These are phyloP conservation scores for Empidonax traillii DNA, from an alignment of 2,113 vertebrate species.

Conservation along the genomic window DNA sequence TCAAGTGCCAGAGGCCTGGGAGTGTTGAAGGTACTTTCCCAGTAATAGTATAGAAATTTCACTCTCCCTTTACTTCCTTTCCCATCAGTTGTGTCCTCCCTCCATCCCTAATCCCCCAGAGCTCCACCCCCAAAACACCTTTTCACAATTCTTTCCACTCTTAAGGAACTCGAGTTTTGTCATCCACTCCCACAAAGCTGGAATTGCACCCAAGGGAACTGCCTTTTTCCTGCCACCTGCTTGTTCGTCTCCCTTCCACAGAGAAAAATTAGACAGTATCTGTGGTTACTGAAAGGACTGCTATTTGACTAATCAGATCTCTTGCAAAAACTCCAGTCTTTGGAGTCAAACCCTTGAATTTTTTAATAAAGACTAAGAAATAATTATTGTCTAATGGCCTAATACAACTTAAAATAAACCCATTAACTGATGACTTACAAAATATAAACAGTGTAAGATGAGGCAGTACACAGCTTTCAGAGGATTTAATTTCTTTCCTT, in stretches of 20 bases:
- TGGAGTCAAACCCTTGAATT: neutral
- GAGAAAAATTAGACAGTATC: neutral
- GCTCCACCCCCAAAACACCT: neutral
- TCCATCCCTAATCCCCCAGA: fast-evolving
- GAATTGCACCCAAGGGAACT: neutral
- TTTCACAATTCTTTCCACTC: neutral
- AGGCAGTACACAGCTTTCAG: neutral
- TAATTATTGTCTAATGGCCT: neutral
- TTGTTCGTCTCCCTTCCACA: neutral
- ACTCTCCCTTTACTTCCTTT: neutral
- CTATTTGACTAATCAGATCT: neutral
- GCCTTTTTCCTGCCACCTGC: neutral
- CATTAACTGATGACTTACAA: neutral
- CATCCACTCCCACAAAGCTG: neutral
- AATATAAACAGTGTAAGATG: neutral
- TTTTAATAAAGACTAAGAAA: neutral
- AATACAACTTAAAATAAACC: neutral
- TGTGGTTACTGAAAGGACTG: neutral
- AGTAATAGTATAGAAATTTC: neutral
- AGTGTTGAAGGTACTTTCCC: neutral
- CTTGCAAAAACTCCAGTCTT: neutral
- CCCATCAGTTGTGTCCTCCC: neutral
- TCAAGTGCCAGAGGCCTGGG: neutral
- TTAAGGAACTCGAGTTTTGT: neutral
- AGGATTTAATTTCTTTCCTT: neutral